A percentile compares a stretch with the other conserved stretches of the same genome.
Evolutionary conservation across 2,888 invertebrate species (phyloP).

Genomic region (Drosophila conformis): DNA sequence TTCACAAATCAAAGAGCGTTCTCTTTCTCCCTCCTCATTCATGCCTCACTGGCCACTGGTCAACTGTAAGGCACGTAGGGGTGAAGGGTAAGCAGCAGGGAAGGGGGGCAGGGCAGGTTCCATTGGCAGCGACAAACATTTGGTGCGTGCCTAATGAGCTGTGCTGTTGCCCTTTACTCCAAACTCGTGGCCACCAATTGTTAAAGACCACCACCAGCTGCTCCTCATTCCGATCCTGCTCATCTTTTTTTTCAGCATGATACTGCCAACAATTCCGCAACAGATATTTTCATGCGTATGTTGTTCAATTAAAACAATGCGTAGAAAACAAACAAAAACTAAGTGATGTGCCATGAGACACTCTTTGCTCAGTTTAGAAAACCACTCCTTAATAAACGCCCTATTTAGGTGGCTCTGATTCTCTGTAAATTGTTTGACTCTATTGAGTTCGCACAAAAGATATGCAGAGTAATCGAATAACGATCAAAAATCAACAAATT

Average conservation of each 20-base stretch:
- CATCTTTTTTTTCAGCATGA: not conserved
- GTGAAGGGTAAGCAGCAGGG: not conserved
- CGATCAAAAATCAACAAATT: not conserved
- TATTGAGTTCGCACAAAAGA: not conserved
- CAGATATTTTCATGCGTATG: conserved; percentile 52
- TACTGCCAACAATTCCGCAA: conserved; percentile 12
- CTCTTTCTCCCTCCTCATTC: conserved; percentile 9
- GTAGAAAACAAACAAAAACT: not conserved
- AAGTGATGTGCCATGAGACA: not conserved
- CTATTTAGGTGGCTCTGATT: not conserved
- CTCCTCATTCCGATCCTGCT: not conserved
- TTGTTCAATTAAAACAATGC: conserved; percentile 69
- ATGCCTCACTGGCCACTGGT: conserved; percentile 63
- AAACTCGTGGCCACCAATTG: conserved; percentile 6
- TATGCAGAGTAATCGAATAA: not conserved
- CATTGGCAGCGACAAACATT: conserved; percentile 57
- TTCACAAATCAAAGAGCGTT: conserved; percentile 70
- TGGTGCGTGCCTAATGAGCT: conserved; percentile 79
- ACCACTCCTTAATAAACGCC: not conserved
- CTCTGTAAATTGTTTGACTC: too few relatives aligned
- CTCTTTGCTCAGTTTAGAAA: conserved; percentile 1
- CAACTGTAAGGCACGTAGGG: conserved; percentile 1
- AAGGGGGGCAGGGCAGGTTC: not conserved
- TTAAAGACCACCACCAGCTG: conserved; percentile 1
- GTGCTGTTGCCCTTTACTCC: conserved; percentile 50